These are phyloP conservation scores for Sebastes fasciatus DNA, from an alignment of 2,113 vertebrate species.

Conservation along the genomic window DNA sequence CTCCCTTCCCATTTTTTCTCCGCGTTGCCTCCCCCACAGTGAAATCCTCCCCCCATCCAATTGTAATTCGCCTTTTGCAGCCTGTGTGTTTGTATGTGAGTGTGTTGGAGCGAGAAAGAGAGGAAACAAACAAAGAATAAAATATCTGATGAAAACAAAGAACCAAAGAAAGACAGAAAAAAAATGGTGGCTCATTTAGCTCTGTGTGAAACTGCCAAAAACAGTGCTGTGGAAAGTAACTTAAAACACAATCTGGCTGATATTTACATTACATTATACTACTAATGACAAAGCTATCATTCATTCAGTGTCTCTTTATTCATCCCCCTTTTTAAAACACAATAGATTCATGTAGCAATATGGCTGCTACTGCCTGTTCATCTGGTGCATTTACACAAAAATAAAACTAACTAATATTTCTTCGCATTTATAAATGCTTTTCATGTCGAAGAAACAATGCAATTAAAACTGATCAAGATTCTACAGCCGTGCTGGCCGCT, in stretches of 20 bases:
- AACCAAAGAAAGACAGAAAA: not conserved
- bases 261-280: not conserved
- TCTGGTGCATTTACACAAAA: too few relatives aligned
- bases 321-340: not conserved
- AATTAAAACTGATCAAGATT: too few relatives aligned
- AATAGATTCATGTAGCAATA: not conserved
- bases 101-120: not conserved
- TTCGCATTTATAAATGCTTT: not conserved
- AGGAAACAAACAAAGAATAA: slow-evolving; percentile 6
- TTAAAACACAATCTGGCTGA: not conserved
- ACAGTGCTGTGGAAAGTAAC: not conserved
- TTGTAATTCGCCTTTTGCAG: slow-evolving; percentile 42
- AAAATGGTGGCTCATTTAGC: not conserved
- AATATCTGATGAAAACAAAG: not conserved
- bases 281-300: too few relatives aligned
- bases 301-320: not conserved
- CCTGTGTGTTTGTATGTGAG: slow-evolving; percentile 10
- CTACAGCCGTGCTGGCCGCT: too few relatives aligned
- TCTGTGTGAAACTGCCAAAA: not conserved
- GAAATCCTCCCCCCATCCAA: slow-evolving; percentile 48
- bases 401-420: not conserved
- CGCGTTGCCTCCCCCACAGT: slow-evolving; percentile 35
- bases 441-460: too few relatives aligned
- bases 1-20: slow-evolving; percentile 24
- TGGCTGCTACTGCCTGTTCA: not conserved